Percentiles rank a stretch among this genome's conserved stretches.
Conservation (phyloP, 2,113 vertebrate species). For the Dicrurus megarhynchus region DNA sequence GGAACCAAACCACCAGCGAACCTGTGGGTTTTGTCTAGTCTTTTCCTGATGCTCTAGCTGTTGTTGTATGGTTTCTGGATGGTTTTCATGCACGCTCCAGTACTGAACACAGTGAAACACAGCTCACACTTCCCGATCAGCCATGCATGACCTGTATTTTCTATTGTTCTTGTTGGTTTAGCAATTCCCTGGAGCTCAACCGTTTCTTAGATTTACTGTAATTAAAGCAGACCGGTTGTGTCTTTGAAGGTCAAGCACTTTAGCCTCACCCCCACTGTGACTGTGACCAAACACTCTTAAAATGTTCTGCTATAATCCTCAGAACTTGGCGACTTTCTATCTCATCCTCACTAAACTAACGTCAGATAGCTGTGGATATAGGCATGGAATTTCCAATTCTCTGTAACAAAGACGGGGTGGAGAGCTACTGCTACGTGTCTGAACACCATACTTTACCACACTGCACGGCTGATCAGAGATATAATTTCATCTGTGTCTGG, state of each 20-base stretch:
- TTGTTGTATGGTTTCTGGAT: neutral
- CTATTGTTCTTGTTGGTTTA: slow-evolving; percentile 4
- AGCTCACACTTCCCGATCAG: neutral
- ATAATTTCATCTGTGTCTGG: neutral
- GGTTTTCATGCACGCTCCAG: neutral
- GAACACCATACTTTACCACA: neutral
- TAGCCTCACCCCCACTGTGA: neutral
- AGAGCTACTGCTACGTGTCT: neutral
- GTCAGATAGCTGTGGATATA: neutral
- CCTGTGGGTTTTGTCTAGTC: neutral
- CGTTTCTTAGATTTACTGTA: neutral
- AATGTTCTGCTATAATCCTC: neutral
- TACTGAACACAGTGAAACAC: neutral
- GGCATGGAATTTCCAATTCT: neutral
- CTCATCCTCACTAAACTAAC: neutral
- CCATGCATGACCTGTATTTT: neutral
- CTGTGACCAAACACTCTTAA: neutral
- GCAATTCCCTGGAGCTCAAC: neutral
- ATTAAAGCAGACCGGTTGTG: neutral
- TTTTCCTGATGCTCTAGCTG: neutral
- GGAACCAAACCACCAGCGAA: neutral
- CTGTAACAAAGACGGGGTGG: neutral
- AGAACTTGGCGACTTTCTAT: neutral
- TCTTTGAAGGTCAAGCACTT: neutral
- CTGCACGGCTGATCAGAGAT: neutral